A percentile compares a stretch with the other conserved stretches of the same genome.
Conservation (phyloP, 2,888 invertebrate species). For the Epinotia nisella region DNA sequence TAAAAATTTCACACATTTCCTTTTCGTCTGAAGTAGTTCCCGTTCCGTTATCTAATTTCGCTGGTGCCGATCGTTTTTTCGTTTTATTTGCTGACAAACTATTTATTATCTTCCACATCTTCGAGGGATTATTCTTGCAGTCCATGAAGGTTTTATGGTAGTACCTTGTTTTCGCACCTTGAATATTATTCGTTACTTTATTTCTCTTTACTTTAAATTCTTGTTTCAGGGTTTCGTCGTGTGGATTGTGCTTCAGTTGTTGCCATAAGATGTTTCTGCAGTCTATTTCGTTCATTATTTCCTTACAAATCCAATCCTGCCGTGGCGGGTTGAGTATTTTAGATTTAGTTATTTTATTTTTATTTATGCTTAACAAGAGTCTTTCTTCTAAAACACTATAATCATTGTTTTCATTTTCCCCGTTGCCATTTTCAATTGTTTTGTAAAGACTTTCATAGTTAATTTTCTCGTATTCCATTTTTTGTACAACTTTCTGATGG, state of each 20-base stretch:
- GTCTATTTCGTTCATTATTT: no score
- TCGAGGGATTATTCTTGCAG: slow-evolving; percentile 6
- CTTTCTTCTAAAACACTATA: no score
- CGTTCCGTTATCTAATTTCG: no score
- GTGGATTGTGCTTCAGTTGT: neutral
- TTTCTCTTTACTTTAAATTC: slow-evolving; percentile 9
- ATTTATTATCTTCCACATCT: slow-evolving; percentile 2
- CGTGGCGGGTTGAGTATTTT: slow-evolving; percentile 6
- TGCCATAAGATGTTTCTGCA: neutral
- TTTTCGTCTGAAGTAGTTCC: no score
- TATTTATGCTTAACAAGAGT: no score
- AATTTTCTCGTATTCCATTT: neutral
- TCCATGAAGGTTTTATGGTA: neutral
- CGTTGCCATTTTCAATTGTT: neutral
- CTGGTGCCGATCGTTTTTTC: no score
- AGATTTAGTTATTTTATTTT: no score
- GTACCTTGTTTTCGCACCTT: neutral
- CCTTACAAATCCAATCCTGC: slow-evolving; percentile 1
- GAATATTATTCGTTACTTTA: neutral
- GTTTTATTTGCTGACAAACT: neutral
- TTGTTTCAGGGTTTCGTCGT: neutral
- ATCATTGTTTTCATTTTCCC: neutral
- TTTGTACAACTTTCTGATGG: no score
- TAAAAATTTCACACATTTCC: no score
- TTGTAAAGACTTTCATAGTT: slow-evolving; percentile 1